phyloP scores from a whole-genome alignment of 2,113 vertebrate genomes.

The Sisor rabdophorus region DNA sequence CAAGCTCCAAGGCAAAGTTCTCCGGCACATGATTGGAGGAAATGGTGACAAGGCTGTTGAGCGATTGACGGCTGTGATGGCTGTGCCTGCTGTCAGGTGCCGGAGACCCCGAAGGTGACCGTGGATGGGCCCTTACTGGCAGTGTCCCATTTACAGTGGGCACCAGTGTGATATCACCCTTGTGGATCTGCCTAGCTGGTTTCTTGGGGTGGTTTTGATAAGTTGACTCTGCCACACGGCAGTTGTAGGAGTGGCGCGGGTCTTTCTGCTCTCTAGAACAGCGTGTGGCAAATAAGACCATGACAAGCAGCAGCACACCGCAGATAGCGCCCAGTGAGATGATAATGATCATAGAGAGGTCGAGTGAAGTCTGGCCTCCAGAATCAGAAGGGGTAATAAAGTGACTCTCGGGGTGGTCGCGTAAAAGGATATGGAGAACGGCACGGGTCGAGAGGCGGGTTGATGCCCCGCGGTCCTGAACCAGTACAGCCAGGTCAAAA shows the following conservation, averaged over 20 bases:
- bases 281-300: slow-evolving; percentile 91
- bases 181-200: slow-evolving; percentile 94
- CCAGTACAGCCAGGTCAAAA: slow-evolving; percentile 81
- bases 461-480: slow-evolving; percentile 83
- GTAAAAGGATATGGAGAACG: slow-evolving; percentile 74
- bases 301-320: slow-evolving; percentile 82
- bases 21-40: slow-evolving; percentile 93
- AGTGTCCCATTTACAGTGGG: slow-evolving; percentile 88
- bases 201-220: slow-evolving; percentile 97
- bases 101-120: slow-evolving; percentile 84
- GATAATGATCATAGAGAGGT: slow-evolving; percentile 91
- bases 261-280: slow-evolving; percentile 91
- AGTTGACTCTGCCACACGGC: slow-evolving; percentile 87
- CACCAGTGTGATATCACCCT: slow-evolving; percentile 92
- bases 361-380: slow-evolving; percentile 75
- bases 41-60: slow-evolving; percentile 96
- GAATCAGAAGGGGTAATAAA: slow-evolving; percentile 74
- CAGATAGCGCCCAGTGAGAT: slow-evolving; percentile 92
- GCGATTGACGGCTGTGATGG: slow-evolving; percentile 92
- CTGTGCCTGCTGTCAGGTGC: slow-evolving; percentile 87
- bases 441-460: slow-evolving; percentile 79
- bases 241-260: slow-evolving; percentile 88
- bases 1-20: slow-evolving; percentile 89
- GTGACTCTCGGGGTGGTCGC: slow-evolving; percentile 72
- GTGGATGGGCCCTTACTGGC: slow-evolving; percentile 85